Conservation (phyloP, 1,140 invertebrate species). For the Drosophila tristis region DNA sequence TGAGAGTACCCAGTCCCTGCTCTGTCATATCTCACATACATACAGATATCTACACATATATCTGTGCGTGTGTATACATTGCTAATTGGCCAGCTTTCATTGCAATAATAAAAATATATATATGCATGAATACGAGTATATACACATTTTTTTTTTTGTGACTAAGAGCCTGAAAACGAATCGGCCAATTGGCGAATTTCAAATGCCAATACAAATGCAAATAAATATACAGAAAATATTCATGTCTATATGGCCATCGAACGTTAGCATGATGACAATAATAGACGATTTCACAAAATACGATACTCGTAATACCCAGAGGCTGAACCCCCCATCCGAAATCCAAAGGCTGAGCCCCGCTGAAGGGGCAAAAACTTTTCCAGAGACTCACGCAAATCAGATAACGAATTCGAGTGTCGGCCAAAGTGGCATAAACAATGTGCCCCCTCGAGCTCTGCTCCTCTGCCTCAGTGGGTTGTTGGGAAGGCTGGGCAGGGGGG, state of each 20-base stretch:
- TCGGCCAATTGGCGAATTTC: constrained; percentile 69
- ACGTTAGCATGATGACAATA: constrained; percentile 80
- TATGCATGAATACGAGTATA: constrained; percentile 15
- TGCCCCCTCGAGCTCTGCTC: constrained; percentile 18
- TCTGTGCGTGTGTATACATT: constrained; percentile 29
- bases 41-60: constrained; percentile 7
- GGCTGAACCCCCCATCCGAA: background rate
- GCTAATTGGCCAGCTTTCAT: constrained; percentile 79
- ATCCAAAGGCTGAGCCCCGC: constrained; percentile 20
- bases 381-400: constrained; percentile 68
- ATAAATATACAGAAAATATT: constrained; percentile 41
- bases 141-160: constrained; percentile 54
- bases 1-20: constrained; percentile 10
- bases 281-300: constrained; percentile 81
- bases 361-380: constrained; percentile 51
- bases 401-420: constrained; percentile 77
- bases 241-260: constrained; percentile 60
- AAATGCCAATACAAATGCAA: constrained; percentile 68
- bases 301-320: constrained; percentile 32
- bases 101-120: constrained; percentile 69
- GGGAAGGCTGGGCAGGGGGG: background rate
- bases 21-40: constrained; percentile 28
- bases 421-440: constrained; percentile 75
- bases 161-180: constrained; percentile 58
- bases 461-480: background rate